Evolutionary conservation across 2,797 vertebrate genomes (phyloP).

Genomic region (Semaprochilodus insignis): DNA sequence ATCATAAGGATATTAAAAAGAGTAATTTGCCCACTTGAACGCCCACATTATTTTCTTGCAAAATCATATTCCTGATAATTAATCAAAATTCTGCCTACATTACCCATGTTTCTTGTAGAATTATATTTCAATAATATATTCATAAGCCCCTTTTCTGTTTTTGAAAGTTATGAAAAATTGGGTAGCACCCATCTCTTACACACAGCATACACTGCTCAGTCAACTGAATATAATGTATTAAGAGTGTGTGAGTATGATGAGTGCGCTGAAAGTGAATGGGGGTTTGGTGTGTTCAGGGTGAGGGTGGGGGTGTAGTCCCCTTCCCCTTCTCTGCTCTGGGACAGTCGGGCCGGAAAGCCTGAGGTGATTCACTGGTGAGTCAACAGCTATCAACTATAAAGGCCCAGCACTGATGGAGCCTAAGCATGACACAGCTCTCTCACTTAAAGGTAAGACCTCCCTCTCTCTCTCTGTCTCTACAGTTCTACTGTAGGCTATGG

Average conservation of each 20-base stretch:
- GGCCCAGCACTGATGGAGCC: conserved; percentile 70
- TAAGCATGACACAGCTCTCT: conserved; percentile 63
- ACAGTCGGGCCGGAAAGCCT: conserved; percentile 57
- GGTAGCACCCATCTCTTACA: background rate
- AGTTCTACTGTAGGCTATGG: conserved; percentile 27
- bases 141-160: background rate
- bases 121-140: background rate
- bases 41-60: background rate
- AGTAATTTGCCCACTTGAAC: background rate
- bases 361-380: conserved; percentile 84
- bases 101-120: background rate
- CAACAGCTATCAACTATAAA: conserved; percentile 81
- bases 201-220: background rate
- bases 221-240: conserved; percentile 3
- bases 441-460: conserved; percentile 75
- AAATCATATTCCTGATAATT: background rate
- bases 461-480: conserved; percentile 27
- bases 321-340: conserved; percentile 30
- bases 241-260: conserved; percentile 17
- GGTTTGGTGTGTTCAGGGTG: conserved; percentile 45
- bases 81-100: background rate
- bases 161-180: background rate
- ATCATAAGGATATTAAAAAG: background rate
- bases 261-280: conserved; percentile 12
- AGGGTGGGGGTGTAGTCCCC: conserved; percentile 40